phyloP scores from a whole-genome alignment of 2,797 vertebrate genomes.

The Leuciscus waleckii region DNA sequence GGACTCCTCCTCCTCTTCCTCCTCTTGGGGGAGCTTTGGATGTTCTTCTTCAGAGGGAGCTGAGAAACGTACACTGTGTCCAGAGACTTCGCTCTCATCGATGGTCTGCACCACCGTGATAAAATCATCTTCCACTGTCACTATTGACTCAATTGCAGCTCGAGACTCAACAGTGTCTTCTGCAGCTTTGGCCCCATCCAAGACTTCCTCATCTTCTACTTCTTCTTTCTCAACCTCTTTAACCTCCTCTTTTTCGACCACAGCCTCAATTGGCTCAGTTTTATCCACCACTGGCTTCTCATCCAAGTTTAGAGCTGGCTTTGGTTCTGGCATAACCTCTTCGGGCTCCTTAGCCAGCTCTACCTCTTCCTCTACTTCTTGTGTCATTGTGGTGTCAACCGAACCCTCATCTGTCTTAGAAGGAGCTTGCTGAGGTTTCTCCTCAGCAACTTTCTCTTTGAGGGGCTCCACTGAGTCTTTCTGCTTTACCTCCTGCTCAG shows the following conservation, averaged over 20 bases:
- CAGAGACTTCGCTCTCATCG: conserved; percentile 89
- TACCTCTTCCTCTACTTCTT: conserved; percentile 52
- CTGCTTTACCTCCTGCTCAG: conserved; percentile 50
- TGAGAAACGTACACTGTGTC: conserved; percentile 94
- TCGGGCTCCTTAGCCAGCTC: conserved; percentile 64
- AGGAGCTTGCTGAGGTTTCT: conserved; percentile 8
- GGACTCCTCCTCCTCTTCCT: conserved; percentile 79
- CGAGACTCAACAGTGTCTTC: conserved; percentile 78
- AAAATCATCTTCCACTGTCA: conserved; percentile 97
- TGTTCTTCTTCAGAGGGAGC: conserved; percentile 79
- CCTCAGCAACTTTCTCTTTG: conserved; percentile 40
- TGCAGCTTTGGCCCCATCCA: conserved; percentile 67
- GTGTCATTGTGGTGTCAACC: neutral
- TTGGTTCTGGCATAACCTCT: conserved; percentile 59
- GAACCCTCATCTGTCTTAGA: conserved; percentile 58
- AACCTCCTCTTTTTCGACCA: conserved; percentile 55
- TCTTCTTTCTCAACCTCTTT: conserved; percentile 66
- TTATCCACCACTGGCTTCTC: conserved; percentile 32
- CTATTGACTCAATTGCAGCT: conserved; percentile 92
- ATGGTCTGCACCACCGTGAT: conserved; percentile 97
- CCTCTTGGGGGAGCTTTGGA: conserved; percentile 72
- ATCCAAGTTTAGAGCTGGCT: conserved; percentile 22
- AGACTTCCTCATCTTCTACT: conserved; percentile 67
- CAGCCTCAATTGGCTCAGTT: conserved; percentile 53
- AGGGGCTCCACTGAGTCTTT: conserved; percentile 32